phyloP scores from a whole-genome alignment of 1,140 invertebrate species.

The Hypsibius dujardini region DNA sequence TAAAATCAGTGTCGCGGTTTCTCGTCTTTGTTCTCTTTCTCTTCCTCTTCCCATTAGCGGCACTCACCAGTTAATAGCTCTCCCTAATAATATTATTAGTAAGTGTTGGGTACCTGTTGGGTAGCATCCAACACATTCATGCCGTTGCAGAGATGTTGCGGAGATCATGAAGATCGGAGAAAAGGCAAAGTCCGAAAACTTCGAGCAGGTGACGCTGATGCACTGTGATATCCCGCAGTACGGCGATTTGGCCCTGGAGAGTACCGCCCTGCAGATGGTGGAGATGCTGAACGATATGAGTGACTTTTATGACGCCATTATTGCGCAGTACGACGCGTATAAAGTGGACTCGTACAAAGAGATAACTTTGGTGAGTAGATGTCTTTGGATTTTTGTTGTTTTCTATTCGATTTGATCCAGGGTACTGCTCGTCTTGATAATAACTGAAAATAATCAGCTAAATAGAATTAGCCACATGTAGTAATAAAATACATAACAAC shows the following conservation, averaged over 20 bases:
- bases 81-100: neutral
- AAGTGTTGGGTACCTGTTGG: neutral
- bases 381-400: no score
- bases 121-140: no score
- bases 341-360: conserved; percentile 52
- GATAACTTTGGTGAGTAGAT: neutral
- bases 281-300: conserved; percentile 85
- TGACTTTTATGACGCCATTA: conserved; percentile 86
- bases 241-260: neutral
- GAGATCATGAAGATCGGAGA: neutral
- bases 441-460: no score
- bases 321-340: conserved; percentile 92
- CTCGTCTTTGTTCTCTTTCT: no score
- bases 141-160: neutral
- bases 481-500: no score
- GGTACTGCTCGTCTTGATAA: no score
- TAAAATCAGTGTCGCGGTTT: no score
- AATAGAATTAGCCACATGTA: no score
- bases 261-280: conserved; percentile 47
- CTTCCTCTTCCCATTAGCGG: no score
- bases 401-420: no score
- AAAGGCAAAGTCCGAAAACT: neutral
- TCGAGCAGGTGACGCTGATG: neutral
- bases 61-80: neutral
- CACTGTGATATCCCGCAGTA: neutral